Evolutionary conservation across 2,113 vertebrate genomes (phyloP), one percentile per base, ranked within the genome.

Genomic region (rat (Rattus norvegicus)): DNA sequence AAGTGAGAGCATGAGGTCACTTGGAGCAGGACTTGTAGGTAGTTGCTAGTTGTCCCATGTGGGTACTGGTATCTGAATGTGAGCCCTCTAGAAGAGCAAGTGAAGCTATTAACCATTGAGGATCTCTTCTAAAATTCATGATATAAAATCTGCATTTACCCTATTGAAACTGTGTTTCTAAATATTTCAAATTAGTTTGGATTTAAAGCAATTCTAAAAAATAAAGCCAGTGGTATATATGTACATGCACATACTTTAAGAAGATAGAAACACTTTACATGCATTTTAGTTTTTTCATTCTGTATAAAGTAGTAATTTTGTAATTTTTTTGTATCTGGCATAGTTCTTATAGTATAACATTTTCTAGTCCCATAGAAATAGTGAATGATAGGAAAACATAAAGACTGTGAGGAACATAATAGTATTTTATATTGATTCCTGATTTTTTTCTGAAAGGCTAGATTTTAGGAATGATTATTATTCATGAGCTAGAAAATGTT

Each of bases 121-220:
- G 12, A 84, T 84, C 56, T 28, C 22, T 56, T 56, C 91, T 87
- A 92, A 91, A 56, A 67, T 88, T 92, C 70, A 81, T 4, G 90
- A 69, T 17, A 86, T 72, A 75, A 88, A 96, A 76, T 93, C 26
- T 56, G 7, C 75, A 88, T 92, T 88, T 70, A 76, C 22, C 43
- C 12, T 88, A 90, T 90, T 80, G 59, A 92, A 84, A 9, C 72
- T 54, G 22, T 93, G 22, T 92, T 96, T 92, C 49, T 88, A 92
- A 90, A 81, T 95, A 30, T 96, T 92, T 95, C 39, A 76, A 94
- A 85, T 65, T 85, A 7, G 0, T 90, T 96, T 96, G 22, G 7
- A 30, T 83, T 91, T 43, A 81, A 92, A 85, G 22, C 59, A 61
- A 59, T 76, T 8, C 85, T 83, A 47, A 80, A 33, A 86, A 43